These are phyloP conservation scores for Tetraneura akinire DNA, from an alignment of 1,140 invertebrate genomes.

Conservation along the genomic window DNA sequence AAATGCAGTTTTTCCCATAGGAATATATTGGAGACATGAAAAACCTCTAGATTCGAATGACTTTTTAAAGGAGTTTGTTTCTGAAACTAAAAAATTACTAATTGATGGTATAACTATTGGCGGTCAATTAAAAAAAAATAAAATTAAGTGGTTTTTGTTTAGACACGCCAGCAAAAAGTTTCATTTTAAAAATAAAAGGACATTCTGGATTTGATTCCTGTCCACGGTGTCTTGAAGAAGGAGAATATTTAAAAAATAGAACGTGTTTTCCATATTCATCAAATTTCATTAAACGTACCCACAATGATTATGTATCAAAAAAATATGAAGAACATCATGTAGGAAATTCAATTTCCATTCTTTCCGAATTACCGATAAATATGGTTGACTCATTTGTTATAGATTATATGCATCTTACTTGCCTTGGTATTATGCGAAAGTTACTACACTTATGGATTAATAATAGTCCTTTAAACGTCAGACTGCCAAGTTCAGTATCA, in stretches of 20 bases:
- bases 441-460: background rate
- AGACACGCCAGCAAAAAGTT: background rate
- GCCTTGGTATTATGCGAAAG: background rate
- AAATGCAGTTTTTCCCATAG: background rate
- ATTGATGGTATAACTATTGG: background rate
- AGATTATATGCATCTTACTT: background rate
- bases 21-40: background rate
- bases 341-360: background rate
- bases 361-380: background rate
- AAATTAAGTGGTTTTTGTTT: background rate
- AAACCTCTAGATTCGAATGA: background rate
- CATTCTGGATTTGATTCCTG: background rate
- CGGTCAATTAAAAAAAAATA: background rate
- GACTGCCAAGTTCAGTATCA: background rate
- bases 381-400: too few species aligned
- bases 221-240: background rate
- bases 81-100: background rate
- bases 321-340: conserved; percentile 1
- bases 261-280: background rate
- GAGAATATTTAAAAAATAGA: background rate
- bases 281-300: background rate
- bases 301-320: background rate
- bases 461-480: background rate
- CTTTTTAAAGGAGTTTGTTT: background rate
- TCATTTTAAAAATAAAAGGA: background rate